Conservation (phyloP, 2,113 vertebrate genomes). For the Corynorhinus townsendii region DNA sequence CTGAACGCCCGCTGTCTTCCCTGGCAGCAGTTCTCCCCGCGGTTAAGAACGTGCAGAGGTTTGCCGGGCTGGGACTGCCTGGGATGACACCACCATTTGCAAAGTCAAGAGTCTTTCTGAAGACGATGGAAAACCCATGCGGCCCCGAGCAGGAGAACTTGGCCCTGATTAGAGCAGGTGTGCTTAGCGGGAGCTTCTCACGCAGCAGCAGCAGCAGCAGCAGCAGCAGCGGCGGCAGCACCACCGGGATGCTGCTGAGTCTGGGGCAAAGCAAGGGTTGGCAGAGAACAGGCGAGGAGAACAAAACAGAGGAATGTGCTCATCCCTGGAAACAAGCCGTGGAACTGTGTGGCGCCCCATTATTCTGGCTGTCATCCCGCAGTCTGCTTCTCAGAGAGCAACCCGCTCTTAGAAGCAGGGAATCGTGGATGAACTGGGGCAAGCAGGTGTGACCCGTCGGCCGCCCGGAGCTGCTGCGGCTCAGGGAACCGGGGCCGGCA, state of each 20-base stretch:
- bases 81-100: conserved; percentile 52
- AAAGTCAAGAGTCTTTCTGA: conserved; percentile 73
- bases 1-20: conserved; percentile 10
- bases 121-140: conserved; percentile 60
- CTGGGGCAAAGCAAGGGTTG: conserved; percentile 55
- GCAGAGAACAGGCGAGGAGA: conserved; percentile 65
- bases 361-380: neutral
- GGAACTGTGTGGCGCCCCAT: conserved; percentile 23
- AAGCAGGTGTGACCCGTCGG: neutral
- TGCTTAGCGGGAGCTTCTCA: conserved; percentile 61
- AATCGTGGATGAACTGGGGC: neutral
- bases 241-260: conserved; percentile 67
- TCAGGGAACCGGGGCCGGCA: neutral
- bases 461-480: neutral
- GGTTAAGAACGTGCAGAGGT: conserved; percentile 28
- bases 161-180: conserved; percentile 65
- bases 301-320: conserved; percentile 26
- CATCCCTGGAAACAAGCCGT: conserved; percentile 41
- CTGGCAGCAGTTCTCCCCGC: conserved; percentile 1
- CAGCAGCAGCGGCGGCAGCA: no score
- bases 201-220: neutral
- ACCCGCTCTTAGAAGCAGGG: neutral
- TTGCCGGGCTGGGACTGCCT: conserved; percentile 53
- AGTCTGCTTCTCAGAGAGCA: neutral
- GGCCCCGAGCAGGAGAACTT: conserved; percentile 56